phyloP scores from a whole-genome alignment of 2,888 invertebrate species.

The Andrena bicolor region DNA sequence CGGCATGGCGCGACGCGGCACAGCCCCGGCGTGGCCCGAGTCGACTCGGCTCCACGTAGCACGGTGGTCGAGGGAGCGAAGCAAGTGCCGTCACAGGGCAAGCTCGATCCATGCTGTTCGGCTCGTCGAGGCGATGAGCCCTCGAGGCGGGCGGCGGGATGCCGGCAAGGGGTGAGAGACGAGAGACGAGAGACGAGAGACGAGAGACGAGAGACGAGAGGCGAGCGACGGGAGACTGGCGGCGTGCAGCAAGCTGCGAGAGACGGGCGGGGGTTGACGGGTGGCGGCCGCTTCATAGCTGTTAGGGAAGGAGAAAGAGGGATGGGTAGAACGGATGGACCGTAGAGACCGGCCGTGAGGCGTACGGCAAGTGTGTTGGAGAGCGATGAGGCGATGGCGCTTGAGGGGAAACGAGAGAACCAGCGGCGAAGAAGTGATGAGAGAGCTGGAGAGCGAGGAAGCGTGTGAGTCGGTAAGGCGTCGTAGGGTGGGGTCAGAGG shows the following conservation, averaged over 20 bases:
- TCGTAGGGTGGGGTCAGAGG: conserved; percentile 33
- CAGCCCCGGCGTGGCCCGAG: conserved; percentile 28
- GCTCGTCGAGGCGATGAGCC: conserved; percentile 82
- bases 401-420: conserved; percentile 40
- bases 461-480: conserved; percentile 39
- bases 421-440: conserved; percentile 18
- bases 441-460: conserved; percentile 40
- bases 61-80: conserved; percentile 45
- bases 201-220: conserved; percentile 33
- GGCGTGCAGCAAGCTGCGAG: conserved; percentile 62
- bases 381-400: conserved; percentile 48
- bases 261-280: conserved; percentile 68
- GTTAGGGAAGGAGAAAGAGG: conserved; percentile 23
- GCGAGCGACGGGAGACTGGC: conserved; percentile 69
- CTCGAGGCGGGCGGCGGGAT: conserved; percentile 73
- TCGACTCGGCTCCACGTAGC: conserved; percentile 37
- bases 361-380: conserved; percentile 44
- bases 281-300: conserved; percentile 33
- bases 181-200: conserved; percentile 45
- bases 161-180: conserved; percentile 1
- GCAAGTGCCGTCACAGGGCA: conserved; percentile 63
- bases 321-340: conserved; percentile 48
- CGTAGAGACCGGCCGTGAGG: conserved; percentile 56
- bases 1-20: conserved; percentile 9
- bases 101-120: conserved; percentile 76